Conservation (phyloP, 2,113 vertebrate genomes). For the Mesitornis unicolor region DNA sequence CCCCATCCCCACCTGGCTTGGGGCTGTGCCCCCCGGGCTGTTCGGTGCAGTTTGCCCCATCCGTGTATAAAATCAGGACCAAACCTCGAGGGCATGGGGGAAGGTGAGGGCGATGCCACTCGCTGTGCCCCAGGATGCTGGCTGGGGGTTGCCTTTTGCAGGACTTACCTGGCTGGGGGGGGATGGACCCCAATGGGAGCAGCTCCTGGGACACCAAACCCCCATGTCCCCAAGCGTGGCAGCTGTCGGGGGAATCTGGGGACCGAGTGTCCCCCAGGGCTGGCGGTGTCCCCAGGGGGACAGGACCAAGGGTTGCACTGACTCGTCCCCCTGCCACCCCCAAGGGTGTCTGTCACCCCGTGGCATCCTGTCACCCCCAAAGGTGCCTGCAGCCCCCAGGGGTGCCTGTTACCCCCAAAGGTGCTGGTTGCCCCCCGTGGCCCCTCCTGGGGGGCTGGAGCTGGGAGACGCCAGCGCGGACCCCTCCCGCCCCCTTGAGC, state of each 20-base stretch:
- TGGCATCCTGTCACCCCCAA: background rate
- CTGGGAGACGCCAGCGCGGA: background rate
- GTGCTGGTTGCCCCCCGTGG: background rate
- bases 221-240: accelerated
- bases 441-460: background rate
- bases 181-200: too few relatives aligned
- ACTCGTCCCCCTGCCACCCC: background rate
- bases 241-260: background rate
- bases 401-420: background rate
- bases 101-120: background rate
- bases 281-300: background rate
- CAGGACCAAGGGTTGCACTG: background rate
- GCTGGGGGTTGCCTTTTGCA: too few relatives aligned
- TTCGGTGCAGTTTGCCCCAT: accelerated
- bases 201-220: background rate
- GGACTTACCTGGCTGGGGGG: too few relatives aligned
- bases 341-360: background rate
- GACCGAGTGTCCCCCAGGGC: accelerated
- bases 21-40: background rate
- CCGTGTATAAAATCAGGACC: background rate
- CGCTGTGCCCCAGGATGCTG: accelerated
- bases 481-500: slow-evolving; percentile 20
- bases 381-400: background rate
- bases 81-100: accelerated
- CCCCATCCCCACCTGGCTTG: accelerated